Evolutionary conservation across 2,888 invertebrate genomes (phyloP).

Genomic region (Arrhopalites spinosus): DNA sequence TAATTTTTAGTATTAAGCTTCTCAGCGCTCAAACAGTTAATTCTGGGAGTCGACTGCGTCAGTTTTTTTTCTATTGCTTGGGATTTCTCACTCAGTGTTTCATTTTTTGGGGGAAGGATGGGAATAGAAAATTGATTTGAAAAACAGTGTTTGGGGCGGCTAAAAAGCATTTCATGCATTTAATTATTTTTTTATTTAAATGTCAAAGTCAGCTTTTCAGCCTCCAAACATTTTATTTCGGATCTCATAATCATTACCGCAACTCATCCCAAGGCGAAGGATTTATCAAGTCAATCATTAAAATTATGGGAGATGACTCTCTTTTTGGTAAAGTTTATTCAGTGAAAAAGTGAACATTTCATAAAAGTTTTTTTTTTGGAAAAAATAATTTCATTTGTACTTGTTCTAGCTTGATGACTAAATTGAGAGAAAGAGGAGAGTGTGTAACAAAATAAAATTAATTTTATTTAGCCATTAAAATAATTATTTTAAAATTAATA

Average conservation of each 20-base stretch:
- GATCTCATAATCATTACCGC: not conserved
- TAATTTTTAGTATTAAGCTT: not conserved
- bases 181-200: no score
- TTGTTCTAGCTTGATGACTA: no score
- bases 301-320: no score
- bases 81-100: not conserved
- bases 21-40: slow-evolving; percentile 32
- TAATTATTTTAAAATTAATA: no score
- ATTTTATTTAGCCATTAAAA: no score
- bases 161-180: slow-evolving; percentile 17
- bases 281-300: not conserved
- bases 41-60: slow-evolving; percentile 18
- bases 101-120: no score
- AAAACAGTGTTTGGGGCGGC: slow-evolving; percentile 27
- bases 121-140: slow-evolving; percentile 5
- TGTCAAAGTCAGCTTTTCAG: slow-evolving; percentile 16
- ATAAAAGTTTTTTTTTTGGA: no score
- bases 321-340: no score
- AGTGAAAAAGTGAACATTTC: no score
- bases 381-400: no score
- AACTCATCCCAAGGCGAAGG: not conserved
- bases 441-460: no score
- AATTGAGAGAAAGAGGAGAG: no score
- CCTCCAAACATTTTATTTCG: slow-evolving; percentile 36
- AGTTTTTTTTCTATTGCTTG: not conserved